Conservation (phyloP, 1,140 invertebrate genomes). For the Aphidius ervi region DNA sequence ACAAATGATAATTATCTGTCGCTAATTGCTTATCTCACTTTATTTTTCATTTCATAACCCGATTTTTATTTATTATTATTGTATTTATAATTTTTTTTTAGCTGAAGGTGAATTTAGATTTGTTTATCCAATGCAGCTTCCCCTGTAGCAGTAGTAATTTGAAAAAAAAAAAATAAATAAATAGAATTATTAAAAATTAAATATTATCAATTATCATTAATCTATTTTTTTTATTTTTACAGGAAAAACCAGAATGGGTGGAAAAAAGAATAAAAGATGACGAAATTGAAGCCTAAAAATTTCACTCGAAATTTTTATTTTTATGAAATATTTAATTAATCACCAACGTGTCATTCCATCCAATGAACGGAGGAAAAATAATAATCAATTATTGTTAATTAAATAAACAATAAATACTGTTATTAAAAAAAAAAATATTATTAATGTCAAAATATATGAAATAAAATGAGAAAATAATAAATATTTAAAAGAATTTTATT, state of each 20-base stretch:
- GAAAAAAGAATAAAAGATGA: conserved; percentile 84
- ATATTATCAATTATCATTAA: background rate
- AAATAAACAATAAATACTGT: no score
- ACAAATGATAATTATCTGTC: no score
- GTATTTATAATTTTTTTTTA: conserved; percentile 14
- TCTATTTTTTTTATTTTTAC: conserved; percentile 35
- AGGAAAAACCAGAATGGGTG: conserved; percentile 89
- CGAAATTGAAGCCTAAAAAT: conserved; percentile 72
- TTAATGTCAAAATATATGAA: no score
- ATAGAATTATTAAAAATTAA: conserved; percentile 19
- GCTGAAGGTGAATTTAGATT: conserved; percentile 1
- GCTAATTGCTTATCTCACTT: no score
- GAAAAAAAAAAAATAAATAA: background rate
- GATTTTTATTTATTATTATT: background rate
- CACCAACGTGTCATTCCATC: no score
- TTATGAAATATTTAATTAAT: no score
- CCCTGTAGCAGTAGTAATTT: conserved; percentile 4
- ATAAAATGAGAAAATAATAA: no score
- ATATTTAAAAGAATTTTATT: no score
- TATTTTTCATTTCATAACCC: no score
- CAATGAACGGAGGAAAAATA: no score
- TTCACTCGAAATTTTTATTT: background rate
- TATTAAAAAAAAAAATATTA: no score
- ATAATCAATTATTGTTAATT: no score
- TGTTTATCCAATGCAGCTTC: conserved; percentile 8